Evolutionary conservation across 2,797 vertebrate genomes (phyloP), one percentile per base, ranked within the genome.

Genomic region (Leptoclinus maculatus): DNA sequence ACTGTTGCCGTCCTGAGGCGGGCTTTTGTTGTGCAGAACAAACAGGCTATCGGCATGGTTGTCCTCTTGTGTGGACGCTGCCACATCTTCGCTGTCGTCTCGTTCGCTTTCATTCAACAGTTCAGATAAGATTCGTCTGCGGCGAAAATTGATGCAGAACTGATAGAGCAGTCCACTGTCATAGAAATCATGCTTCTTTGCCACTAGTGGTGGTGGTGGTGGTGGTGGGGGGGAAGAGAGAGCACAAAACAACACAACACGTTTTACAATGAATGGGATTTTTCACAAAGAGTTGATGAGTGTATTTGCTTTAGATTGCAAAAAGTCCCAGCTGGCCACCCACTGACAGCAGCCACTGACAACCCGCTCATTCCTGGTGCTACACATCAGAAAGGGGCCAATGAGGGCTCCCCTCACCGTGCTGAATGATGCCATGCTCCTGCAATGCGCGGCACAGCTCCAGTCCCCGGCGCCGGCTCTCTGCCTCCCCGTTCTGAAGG

Each of bases 381-480:
- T 23, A 27, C 47, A 58, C 58, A 70, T 81, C 29, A 84, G 32
- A 34, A 75, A 83, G 64, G 58, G 58, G 63, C 34, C 80, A 81
- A 75, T 67, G 34, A 82, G 69, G 62, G 34, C 27, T 68, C 19
- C 9, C 49, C 94, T 93, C 91, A 97, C 97, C 96, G 0, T 97
- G 97, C 83, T 97, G 96, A 81, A 97, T 95, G 86, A 98, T 97
- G 59, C 96, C 96, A 3, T 97, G 93, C 83, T 97, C 96, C 79
- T 97, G 92, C 85, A 97, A 89, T 0, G 93, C 91, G 3, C 89
- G 91, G 56, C 96, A 96, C 80, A 97, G 89, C 62, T 96, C 95
- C 77, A 95, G 86, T 0, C 95, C 97, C 12, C 92, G 95, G 43
- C 94, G 83, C 45, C 96, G 89, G 89, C 89, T 95, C 66, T 94